phyloP scores from a whole-genome alignment of 2,888 invertebrate genomes.

The Amphipyra tragopoginis region DNA sequence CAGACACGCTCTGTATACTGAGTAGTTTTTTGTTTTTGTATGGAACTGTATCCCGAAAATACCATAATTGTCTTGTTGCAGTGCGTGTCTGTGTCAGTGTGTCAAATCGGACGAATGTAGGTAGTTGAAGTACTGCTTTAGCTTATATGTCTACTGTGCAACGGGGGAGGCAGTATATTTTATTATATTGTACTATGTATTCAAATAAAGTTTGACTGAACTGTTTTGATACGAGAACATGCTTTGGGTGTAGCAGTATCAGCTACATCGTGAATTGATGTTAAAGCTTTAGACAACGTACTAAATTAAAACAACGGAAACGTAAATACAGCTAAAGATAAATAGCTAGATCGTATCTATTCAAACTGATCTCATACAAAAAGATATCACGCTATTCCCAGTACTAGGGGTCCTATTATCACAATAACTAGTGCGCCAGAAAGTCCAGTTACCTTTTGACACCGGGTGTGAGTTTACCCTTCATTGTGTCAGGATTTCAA shows the following conservation, averaged over 20 bases:
- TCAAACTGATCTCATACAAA: conserved; percentile 2
- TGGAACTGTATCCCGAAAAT: too few species aligned
- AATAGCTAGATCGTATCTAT: background rate
- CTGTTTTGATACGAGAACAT: conserved; percentile 1
- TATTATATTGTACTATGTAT: too few species aligned
- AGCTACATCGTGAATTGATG: background rate
- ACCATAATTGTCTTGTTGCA: too few species aligned
- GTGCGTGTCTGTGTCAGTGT: too few species aligned
- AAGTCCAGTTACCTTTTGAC: conserved; percentile 33
- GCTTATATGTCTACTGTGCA: too few species aligned
- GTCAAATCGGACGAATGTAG: too few species aligned
- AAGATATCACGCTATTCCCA: background rate
- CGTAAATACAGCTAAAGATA: conserved; percentile 3
- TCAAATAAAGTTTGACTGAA: background rate
- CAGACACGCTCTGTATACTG: too few species aligned
- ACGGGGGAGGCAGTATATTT: too few species aligned
- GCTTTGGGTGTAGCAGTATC: background rate
- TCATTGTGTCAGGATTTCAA: conserved; percentile 47
- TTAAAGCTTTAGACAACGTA: conserved; percentile 1
- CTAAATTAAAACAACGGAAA: too few species aligned
- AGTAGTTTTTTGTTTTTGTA: too few species aligned
- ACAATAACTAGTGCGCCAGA: conserved; percentile 16
- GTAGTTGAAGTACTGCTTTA: too few species aligned
- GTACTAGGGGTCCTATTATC: conserved; percentile 15
- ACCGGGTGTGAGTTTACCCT: conserved; percentile 24